Evolutionary conservation across 2,797 vertebrate species (phyloP).

Genomic region (Eupleurogrammus muticus): DNA sequence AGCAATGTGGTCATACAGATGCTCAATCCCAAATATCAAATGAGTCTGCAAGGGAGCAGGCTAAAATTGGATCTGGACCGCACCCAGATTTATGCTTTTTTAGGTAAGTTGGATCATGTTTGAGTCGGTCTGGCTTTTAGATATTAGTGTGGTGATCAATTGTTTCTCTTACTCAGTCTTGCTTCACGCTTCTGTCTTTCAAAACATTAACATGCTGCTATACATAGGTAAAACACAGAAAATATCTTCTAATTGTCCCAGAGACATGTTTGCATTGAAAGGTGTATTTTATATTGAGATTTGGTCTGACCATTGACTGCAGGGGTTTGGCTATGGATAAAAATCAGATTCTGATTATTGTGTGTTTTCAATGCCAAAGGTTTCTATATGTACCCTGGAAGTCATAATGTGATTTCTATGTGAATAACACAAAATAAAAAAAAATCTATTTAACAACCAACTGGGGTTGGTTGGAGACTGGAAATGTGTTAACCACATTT

Average conservation of each 20-base stretch:
- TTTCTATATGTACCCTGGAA: not conserved
- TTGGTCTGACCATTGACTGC: not conserved
- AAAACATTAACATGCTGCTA: not conserved
- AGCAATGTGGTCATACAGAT: no score
- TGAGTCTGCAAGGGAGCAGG: no score
- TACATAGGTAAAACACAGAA: not conserved
- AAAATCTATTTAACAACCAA: not conserved
- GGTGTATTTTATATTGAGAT: no score
- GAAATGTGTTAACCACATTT: not conserved
- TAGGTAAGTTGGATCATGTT: not conserved
- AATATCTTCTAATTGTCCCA: not conserved
- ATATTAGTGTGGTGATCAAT: conserved; percentile 67
- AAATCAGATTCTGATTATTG: not conserved
- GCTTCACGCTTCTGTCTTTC: conserved; percentile 4
- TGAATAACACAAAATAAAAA: not conserved
- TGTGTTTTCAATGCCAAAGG: not conserved
- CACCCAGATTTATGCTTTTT: no score
- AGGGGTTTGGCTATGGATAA: not conserved
- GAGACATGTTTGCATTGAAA: no score
- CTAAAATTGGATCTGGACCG: no score
- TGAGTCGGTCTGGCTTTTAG: conserved; percentile 60
- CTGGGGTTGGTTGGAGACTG: no score
- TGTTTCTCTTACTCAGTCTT: conserved; percentile 64
- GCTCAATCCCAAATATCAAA: no score
- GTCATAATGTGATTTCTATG: not conserved